Evolutionary conservation across 1,140 invertebrate species (phyloP), one percentile per base, ranked within the genome.

Genomic region (Apis laboriosa): DNA sequence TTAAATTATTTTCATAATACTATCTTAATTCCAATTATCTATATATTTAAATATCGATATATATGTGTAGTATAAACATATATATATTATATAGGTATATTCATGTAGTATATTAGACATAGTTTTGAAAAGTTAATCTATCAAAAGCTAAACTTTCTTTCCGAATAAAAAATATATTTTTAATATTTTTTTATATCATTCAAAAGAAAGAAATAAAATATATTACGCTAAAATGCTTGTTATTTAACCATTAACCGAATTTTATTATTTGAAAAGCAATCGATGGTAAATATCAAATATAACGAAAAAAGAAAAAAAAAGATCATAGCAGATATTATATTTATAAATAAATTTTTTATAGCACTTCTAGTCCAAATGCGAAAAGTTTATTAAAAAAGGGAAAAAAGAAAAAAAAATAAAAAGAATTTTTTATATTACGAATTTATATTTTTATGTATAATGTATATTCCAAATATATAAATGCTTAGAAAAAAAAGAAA

Each of bases 271-370:
- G 43, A n/a, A 21, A 66, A 24, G 34, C 12, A 51, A 55, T 34
- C 24, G 55, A 66, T 64, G 15, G 21, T n/a, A 43, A 51, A 68
- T 78, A 3, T 34, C 0, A 34, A 34, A 34, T 34, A 34, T 68
- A n/a, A 17, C 17, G 28, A 67, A 60, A 12, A 64, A 64, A 21
- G 9, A 12, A 64, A 64, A 21, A 15, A 64, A 64, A 15, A 68
- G 5, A 24, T 68, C 51, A 68, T 60, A 34, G 66, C 60, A 68
- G 66, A 51, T 17, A 53, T 78, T 78, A 70, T 78, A 78, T 55
- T 24, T 78, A 55, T 78, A 78, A 68, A 78, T 78, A 78, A 78
- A 78, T 58, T 60, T 60, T 60, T 15, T 60, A 34, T 78, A 68
- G 76, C 66, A 68, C 43, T 68, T 68, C 76, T 68, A 78, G 66